Base-by-base conservation (phyloP, 2,113 vertebrate genomes). In the Rhodinocichla rosea region DNA sequence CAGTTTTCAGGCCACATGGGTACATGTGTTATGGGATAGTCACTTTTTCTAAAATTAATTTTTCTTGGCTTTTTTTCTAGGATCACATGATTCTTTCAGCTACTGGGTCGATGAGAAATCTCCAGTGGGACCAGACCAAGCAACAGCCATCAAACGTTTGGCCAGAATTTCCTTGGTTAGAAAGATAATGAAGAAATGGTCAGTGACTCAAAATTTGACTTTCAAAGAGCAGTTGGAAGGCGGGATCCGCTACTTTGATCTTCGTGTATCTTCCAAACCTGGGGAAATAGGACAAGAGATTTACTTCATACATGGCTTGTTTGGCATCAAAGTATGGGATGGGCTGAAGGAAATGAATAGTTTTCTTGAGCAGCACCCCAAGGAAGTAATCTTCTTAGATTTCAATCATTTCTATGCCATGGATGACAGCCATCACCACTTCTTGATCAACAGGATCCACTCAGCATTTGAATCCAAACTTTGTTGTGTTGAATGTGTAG, bases 331-430 rank as follows among this genome's bases (percentile, higher is more conserved):
- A 96, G 99, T 99, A 71, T 97, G 97, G 62, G 99, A 99, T 24
- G 99, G 99, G 10, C 97, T 99, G 89, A 95, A 95, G 79, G 99
- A 99, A 94, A 99, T 99, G 2, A 98, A 99, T 87, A 92, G 81
- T 5, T 99, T 99, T 92, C 98, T 99, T 33, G 95, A 95, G 21
- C 95, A 97, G 74, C 99, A 99, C 91, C 97, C 96, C 27, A 98
- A 95, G 67, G 98, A 99, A 98, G 98, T 99, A 4, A 94, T 99
- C 83, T 99, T 99, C 91, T 94, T 99, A 94, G 99, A 99, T 97
- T 99, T 99, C 95, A 99, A 99, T 97, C 99, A 99, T 91, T 99
- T 99, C 96, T 99, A 99, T 1, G 99, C 98, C 56, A 99, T 99
- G 99, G 98, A 98, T 7, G 95, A 98, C n/a, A 95, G 97, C 81